These are phyloP conservation scores for Miniopterus natalensis DNA, from an alignment of 2,113 vertebrate species.

Conservation along the genomic window DNA sequence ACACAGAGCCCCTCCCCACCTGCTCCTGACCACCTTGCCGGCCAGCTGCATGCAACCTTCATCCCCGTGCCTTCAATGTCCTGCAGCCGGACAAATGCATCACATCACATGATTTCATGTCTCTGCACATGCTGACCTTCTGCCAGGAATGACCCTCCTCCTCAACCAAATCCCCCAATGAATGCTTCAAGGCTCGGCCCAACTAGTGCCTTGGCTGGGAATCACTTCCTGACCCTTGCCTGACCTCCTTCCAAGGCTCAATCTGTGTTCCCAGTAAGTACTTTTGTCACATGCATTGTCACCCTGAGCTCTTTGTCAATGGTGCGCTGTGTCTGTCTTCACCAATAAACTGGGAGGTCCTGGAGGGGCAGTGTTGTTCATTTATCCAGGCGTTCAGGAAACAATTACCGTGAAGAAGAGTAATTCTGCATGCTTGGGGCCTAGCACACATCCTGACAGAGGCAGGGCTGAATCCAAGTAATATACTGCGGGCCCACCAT, in stretches of 20 bases:
- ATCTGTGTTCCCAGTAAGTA: background rate
- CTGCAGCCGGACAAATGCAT: background rate
- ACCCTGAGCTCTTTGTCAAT: background rate
- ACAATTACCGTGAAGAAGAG: background rate
- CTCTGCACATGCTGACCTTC: fast-evolving
- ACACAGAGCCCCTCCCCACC: background rate
- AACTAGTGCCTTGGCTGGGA: fast-evolving
- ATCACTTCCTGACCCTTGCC: background rate
- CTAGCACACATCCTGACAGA: background rate
- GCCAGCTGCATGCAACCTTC: fast-evolving
- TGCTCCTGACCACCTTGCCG: background rate
- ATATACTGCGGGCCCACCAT: fast-evolving
- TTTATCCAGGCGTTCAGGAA: background rate
- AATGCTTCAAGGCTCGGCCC: background rate
- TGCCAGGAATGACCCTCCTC: background rate
- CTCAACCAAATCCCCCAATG: background rate
- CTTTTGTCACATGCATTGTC: background rate
- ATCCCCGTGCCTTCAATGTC: background rate
- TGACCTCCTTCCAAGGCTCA: background rate
- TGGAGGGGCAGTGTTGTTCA: background rate
- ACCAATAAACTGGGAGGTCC: background rate
- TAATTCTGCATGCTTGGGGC: background rate
- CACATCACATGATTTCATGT: fast-evolving
- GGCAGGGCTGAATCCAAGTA: fast-evolving
- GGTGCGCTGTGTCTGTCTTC: background rate